A percentile compares a stretch with the other conserved stretches of the same genome.
These are phyloP conservation scores for Cyanoramphus novaezelandiae DNA, from an alignment of 2,113 vertebrate genomes.

Conservation along the genomic window DNA sequence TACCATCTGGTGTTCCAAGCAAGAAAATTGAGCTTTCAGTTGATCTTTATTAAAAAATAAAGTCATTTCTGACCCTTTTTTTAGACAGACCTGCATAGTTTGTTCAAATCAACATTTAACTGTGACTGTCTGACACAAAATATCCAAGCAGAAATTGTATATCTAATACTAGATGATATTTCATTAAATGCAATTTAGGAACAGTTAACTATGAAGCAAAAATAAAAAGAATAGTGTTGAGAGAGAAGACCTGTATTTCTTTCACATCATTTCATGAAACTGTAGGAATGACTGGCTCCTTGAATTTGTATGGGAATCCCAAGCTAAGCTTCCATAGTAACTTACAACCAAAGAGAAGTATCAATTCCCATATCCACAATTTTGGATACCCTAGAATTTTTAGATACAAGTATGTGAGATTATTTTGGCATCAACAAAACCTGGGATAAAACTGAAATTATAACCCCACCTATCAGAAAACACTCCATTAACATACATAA, in stretches of 20 bases:
- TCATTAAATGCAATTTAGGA: background rate
- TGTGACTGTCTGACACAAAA: background rate
- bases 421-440: background rate
- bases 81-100: background rate
- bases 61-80: background rate
- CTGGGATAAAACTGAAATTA: background rate
- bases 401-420: background rate
- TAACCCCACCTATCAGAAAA: background rate
- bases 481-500: background rate
- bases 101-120: background rate
- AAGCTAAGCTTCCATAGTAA: background rate
- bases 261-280: background rate
- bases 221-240: background rate
- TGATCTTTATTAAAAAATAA: background rate
- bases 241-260: background rate
- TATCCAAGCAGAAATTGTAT: background rate
- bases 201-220: background rate
- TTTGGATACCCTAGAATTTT: background rate
- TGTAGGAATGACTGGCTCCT: background rate
- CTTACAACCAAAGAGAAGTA: background rate
- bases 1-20: background rate
- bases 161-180: background rate
- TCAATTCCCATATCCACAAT: background rate
- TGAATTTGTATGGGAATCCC: background rate
- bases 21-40: background rate